A percentile compares a stretch with the other conserved stretches of the same genome.
phyloP scores from a whole-genome alignment of 2,113 vertebrate species.

The Ivindomyrus marchei region DNA sequence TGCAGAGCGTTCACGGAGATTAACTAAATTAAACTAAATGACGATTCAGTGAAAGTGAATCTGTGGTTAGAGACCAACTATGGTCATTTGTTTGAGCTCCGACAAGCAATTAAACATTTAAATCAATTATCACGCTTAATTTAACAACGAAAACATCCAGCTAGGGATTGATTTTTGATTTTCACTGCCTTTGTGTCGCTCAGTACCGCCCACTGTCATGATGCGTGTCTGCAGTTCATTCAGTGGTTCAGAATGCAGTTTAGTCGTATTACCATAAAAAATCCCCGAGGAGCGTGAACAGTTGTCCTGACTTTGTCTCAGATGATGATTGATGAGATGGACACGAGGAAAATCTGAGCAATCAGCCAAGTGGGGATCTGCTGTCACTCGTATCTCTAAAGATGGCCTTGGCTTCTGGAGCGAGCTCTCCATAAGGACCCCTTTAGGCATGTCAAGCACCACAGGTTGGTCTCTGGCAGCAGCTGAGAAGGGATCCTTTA shows the following conservation, averaged over 20 bases:
- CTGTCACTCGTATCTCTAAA: background rate
- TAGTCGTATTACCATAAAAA: background rate
- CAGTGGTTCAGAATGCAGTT: background rate
- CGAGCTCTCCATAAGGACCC: background rate
- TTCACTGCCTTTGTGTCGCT: background rate
- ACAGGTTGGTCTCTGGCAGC: background rate
- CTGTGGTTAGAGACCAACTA: background rate
- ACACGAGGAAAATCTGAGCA: background rate
- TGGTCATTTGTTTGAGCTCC: background rate
- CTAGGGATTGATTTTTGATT: background rate
- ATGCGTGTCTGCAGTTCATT: background rate
- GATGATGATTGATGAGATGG: constrained; percentile 1
- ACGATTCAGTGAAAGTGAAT: background rate
- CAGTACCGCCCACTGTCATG: background rate
- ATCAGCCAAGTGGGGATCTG: background rate
- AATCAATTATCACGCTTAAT: constrained; percentile 4
- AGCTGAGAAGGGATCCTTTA: background rate
- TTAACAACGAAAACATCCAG: background rate
- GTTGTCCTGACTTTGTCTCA: constrained; percentile 9
- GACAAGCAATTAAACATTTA: background rate
- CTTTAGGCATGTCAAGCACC: background rate
- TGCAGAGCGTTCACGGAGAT: background rate
- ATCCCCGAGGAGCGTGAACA: constrained; percentile 1
- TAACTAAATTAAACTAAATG: background rate
- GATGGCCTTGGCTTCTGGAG: background rate